Base-by-base conservation (phyloP, 2,113 vertebrate species). In the Malurus melanocephalus region DNA sequence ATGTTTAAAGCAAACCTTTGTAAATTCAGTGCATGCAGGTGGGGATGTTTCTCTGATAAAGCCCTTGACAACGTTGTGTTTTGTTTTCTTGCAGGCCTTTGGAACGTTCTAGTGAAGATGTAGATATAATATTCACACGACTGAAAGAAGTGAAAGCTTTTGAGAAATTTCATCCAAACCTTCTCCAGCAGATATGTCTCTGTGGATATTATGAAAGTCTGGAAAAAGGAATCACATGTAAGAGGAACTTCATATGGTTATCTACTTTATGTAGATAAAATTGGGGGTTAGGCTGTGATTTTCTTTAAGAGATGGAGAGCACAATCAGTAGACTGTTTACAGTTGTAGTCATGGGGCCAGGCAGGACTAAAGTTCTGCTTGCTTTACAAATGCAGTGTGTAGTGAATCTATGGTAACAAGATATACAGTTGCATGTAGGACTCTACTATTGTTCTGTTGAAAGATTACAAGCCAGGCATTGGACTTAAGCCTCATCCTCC, bases 141-240 rank as follows among this genome's bases (percentile, higher is more conserved):
- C 98, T 99, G 87, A 99, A 98, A 95, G 98, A 98, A 93, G 98
- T 99, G 60, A 99, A 99, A 97, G 98, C 98, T 87, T 99, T 99
- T 76, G 98, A 99, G 95, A 98, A 98, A 94, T 99, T 99, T 94
- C 98, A 99, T 94, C 98, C 98, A 85, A 97, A 97, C 85, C 98
- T 99, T 90, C 98, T 99, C 55, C 99, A 99, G 94, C 99, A 99
- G 97, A 99, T 99, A 90, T 99, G 99, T 87, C 97, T 99, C 71
- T 99, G 98, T 89, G 98, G 99, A 56, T 99, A 98, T 93, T 99
- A 99, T 46, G 99, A 99, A 96, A 98, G 98, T 80, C 94, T 99
- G 97, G 99, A 99, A 85, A 99, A 98, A 97, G 98, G 99, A 90
- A 98, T 99, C 92, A 99, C 99, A 85, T 92, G 99, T 99, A 97